Base-by-base conservation (phyloP, 1,140 invertebrate genomes). In the Danaus plexippus region DNA sequence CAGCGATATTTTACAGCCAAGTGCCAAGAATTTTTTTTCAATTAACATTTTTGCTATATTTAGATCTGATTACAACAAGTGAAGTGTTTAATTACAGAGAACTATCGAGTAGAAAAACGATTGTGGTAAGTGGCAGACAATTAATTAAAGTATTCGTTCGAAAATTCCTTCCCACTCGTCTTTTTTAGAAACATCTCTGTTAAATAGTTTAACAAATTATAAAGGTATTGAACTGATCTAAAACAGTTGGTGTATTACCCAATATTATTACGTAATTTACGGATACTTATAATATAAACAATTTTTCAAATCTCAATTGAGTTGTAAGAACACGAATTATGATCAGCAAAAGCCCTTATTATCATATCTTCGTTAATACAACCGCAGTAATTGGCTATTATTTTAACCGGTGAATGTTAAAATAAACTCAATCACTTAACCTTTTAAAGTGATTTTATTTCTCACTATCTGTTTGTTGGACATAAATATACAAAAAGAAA, bases 371-470 rank as follows among this genome's bases (percentile, higher is more conserved):
- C 43, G 48, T 59, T 32, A 49, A 49, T 47, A 63, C 52, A 51
- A 48, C 44, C 47, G 52, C 61, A 59, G 56, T 63, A 63, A 63
- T 59, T 63, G 61, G 56, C 53, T 63, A 63, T 63, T 63, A 63
- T 63, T 63, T 57, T 46, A 59, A 41, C 46, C 52, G 52, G 52
- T 40, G 56, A 63, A 63, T 57, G 54, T 63, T 59, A 57, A 63
- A 53, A 57, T 54, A 57, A 59, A 58, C 59, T 63, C 59, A 63
- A 63, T 63, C 61, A 63, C 61, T 58, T 63, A 63, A 63, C 56
- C 61, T 63, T 63, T 63, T 52, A 47, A 18, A 18, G 48, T 59
- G 48, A 55, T 63, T 63, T 58, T 63, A 63, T 63, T 57, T 56
- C 22, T 32, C 22, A 32, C 22, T 32, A 32, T 32, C 22, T 7